These are phyloP conservation scores for Sula dactylatra DNA, from an alignment of 2,113 vertebrate species.

Conservation along the genomic window DNA sequence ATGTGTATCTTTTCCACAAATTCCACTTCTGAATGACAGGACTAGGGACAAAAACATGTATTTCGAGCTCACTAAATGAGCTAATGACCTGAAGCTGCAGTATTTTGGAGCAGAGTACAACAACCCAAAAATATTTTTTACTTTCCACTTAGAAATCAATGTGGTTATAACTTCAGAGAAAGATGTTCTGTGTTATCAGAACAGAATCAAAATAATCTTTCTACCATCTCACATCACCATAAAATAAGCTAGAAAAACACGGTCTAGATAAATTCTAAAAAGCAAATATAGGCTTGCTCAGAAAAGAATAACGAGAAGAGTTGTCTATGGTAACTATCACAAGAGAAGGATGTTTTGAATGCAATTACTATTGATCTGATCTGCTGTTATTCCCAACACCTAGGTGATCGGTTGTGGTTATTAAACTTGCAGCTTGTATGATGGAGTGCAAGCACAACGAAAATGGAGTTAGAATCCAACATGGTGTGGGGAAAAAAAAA, in stretches of 20 bases:
- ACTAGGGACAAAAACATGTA: background rate
- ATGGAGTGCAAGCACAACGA: background rate
- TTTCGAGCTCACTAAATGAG: background rate
- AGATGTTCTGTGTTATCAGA: background rate
- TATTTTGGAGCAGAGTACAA: background rate
- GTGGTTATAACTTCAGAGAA: background rate
- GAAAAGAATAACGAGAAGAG: background rate
- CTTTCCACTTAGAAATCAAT: background rate
- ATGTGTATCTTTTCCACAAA: background rate
- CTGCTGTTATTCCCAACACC: background rate
- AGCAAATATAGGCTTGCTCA: background rate
- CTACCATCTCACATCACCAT: background rate
- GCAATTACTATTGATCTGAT: background rate
- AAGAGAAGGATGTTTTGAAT: background rate
- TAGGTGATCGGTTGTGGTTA: background rate
- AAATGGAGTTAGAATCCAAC: background rate
- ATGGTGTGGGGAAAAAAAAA: background rate
- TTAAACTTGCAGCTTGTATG: background rate
- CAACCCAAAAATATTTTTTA: background rate
- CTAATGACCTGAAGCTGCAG: background rate
- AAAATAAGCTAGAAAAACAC: background rate
- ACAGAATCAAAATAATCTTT: background rate
- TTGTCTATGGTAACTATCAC: background rate
- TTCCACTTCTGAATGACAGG: background rate
- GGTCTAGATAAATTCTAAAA: background rate